These are phyloP conservation scores for Corydoras sp. DNA, from an alignment of 2,113 vertebrate genomes.

Conservation along the genomic window DNA sequence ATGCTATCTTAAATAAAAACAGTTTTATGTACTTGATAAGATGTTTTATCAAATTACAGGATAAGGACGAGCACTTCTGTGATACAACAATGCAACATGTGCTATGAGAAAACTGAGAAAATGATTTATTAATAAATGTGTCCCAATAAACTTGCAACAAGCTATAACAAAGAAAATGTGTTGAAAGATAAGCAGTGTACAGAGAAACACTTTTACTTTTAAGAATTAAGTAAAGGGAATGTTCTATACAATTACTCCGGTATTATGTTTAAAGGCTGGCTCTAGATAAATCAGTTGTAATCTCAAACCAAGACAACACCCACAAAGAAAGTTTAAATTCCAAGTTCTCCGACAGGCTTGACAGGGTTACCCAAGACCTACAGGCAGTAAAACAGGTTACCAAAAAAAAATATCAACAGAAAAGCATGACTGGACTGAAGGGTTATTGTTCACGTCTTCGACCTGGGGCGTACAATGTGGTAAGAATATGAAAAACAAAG, in stretches of 20 bases:
- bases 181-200: too few species aligned
- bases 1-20: background rate
- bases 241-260: background rate
- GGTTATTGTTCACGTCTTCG: background rate
- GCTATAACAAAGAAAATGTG: too few species aligned
- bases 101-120: background rate
- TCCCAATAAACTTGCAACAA: too few species aligned
- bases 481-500: too few species aligned
- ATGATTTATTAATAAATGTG: background rate
- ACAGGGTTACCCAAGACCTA: constrained; percentile 39
- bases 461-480: too few species aligned
- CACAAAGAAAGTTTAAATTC: constrained; percentile 12
- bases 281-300: background rate
- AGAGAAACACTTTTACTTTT: too few species aligned
- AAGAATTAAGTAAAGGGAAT: too few species aligned
- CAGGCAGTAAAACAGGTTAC: constrained; percentile 34
- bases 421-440: constrained; percentile 12
- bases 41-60: background rate
- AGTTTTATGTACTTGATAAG: background rate
- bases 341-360: constrained; percentile 57
- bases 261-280: background rate
- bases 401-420: constrained; percentile 5
- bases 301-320: constrained; percentile 8
- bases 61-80: background rate
- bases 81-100: background rate